These are phyloP conservation scores for Oryzias sinensis DNA, from an alignment of 2,797 vertebrate species.

Conservation along the genomic window DNA sequence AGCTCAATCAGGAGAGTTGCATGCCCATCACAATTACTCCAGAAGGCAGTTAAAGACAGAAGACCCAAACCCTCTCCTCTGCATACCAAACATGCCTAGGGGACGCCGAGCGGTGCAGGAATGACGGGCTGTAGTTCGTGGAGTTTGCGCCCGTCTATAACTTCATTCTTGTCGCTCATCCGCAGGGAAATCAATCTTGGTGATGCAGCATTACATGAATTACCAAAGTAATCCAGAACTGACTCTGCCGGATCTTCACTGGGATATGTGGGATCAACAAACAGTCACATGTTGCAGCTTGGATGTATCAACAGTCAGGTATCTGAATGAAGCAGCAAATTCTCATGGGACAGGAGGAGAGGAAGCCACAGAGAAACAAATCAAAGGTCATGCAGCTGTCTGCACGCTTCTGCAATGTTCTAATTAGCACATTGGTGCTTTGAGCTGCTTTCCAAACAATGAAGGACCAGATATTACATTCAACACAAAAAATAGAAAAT, in stretches of 20 bases:
- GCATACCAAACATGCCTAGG: slow-evolving; percentile 50
- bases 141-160: slow-evolving; percentile 42
- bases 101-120: slow-evolving; percentile 31
- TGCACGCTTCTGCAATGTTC: neutral
- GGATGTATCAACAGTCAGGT: slow-evolving; percentile 46
- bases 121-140: slow-evolving; percentile 49
- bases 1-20: slow-evolving; percentile 41
- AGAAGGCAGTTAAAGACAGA: slow-evolving; percentile 39
- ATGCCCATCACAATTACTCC: slow-evolving; percentile 47
- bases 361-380: slow-evolving; percentile 1
- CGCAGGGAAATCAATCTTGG: slow-evolving; percentile 73
- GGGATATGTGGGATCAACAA: slow-evolving; percentile 64
- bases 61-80: slow-evolving; percentile 27
- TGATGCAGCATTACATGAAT: slow-evolving; percentile 73
- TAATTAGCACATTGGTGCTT: too few relatives aligned
- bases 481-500: too few relatives aligned
- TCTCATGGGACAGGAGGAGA: slow-evolving; percentile 15
- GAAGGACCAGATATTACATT: too few relatives aligned
- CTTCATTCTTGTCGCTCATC: slow-evolving; percentile 57
- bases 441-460: too few relatives aligned
- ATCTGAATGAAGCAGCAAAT: slow-evolving; percentile 37
- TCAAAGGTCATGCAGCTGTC: neutral
- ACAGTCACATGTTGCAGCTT: slow-evolving; percentile 55
- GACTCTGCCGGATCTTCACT: slow-evolving; percentile 62
- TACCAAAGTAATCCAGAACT: slow-evolving; percentile 72